Percentiles rank a stretch among this genome's conserved stretches.
Conservation (phyloP, 2,113 vertebrate species). For the Gobiocypris rarus region DNA sequence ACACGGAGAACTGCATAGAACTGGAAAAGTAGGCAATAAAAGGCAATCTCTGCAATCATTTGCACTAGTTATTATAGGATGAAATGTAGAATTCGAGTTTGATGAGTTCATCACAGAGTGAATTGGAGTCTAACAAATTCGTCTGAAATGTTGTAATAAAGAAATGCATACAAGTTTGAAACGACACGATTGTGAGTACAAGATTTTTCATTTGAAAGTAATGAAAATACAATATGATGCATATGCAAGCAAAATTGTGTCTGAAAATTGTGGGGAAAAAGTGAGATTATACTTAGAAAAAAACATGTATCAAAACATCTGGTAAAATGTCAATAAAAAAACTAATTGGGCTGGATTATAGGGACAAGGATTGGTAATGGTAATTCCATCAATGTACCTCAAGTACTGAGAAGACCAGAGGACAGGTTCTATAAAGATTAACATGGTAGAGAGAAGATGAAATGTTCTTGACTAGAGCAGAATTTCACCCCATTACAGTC, state of each 20-base stretch:
- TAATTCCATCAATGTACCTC: too few relatives aligned
- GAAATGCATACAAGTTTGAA: not conserved
- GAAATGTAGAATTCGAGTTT: not conserved
- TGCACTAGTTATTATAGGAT: not conserved
- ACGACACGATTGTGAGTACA: not conserved
- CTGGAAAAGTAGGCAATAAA: not conserved
- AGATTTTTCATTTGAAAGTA: not conserved
- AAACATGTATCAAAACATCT: too few relatives aligned
- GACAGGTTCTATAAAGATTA: too few relatives aligned
- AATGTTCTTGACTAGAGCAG: not conserved
- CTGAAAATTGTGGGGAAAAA: too few relatives aligned
- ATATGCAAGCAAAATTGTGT: not conserved
- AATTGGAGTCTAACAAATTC: not conserved
- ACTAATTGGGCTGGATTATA: too few relatives aligned
- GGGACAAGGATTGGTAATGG: not conserved
- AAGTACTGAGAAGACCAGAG: too few relatives aligned
- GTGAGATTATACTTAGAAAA: too few relatives aligned
- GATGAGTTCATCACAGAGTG: not conserved
- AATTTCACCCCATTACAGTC: not conserved
- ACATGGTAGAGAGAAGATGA: not conserved
- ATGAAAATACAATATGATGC: not conserved
- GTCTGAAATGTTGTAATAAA: not conserved
- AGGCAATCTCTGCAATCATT: not conserved
- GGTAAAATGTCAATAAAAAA: too few relatives aligned
- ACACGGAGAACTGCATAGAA: not conserved